Evolutionary conservation across 2,888 invertebrate species (phyloP).

Genomic region (Chrysotoxum bicinctum): DNA sequence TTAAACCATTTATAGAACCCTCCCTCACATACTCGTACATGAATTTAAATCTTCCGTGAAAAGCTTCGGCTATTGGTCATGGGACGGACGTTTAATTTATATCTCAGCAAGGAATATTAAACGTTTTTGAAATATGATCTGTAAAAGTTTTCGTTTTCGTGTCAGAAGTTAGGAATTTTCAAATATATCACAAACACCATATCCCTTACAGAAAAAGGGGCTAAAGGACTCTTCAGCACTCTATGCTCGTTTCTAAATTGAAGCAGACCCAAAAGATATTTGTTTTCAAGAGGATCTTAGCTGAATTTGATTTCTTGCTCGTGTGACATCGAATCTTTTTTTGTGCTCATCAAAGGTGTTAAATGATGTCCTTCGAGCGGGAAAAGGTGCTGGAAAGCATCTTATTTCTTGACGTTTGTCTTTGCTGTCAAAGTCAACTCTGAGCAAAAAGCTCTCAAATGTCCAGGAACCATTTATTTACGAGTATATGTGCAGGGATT

Average conservation of each 20-base stretch:
- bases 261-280: constrained; percentile 21
- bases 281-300: constrained; percentile 43
- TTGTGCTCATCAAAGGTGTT: constrained; percentile 9
- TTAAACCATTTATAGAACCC: neutral
- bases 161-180: constrained; percentile 46
- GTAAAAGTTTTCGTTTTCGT: constrained; percentile 46
- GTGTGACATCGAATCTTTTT: constrained; percentile 57
- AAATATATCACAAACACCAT: constrained; percentile 39
- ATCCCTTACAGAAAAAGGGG: neutral
- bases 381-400: neutral
- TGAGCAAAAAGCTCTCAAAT: constrained; percentile 36
- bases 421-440: constrained; percentile 33
- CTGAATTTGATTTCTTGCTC: constrained; percentile 38
- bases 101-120: constrained; percentile 58
- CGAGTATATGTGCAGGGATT: neutral
- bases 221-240: no score
- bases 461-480: constrained; percentile 36
- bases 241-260: constrained; percentile 14
- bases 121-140: constrained; percentile 68
- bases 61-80: neutral
- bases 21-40: neutral
- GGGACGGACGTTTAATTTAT: constrained; percentile 47
- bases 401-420: constrained; percentile 47
- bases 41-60: constrained; percentile 26
- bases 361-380: neutral